Conservation (phyloP, 1,140 invertebrate genomes). For the Trachymyrmex cornetzi region DNA sequence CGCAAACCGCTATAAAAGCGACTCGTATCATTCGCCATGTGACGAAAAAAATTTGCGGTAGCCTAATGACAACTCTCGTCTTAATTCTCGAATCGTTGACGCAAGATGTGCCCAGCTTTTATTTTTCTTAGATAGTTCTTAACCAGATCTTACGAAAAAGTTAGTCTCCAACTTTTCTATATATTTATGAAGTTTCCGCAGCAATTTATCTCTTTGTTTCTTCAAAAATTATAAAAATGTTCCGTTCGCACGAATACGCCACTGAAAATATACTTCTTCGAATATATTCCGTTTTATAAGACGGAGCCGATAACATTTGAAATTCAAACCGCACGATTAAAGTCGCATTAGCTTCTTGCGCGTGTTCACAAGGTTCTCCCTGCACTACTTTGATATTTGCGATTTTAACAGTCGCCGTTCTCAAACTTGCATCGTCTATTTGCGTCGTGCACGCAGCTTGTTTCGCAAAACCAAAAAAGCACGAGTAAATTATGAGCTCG, state of each 20-base stretch:
- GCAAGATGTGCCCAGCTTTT: not conserved
- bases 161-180: not conserved
- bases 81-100: constrained; percentile 32
- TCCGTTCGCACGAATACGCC: constrained; percentile 63
- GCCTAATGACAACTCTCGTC: constrained; percentile 34
- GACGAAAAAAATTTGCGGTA: constrained; percentile 17
- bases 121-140: not conserved
- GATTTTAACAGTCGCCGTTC: constrained; percentile 4
- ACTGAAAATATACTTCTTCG: constrained; percentile 70
- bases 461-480: constrained; percentile 27
- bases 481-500: constrained; percentile 5
- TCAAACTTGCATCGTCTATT: not conserved
- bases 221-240: not conserved
- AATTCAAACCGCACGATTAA: constrained; percentile 86
- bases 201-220: not conserved
- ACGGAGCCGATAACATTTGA: constrained; percentile 81
- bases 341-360: constrained; percentile 83
- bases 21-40: constrained; percentile 17
- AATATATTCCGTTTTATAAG: constrained; percentile 64
- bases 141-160: not conserved
- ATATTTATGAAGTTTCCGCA: constrained; percentile 1
- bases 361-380: constrained; percentile 40
- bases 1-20: constrained; percentile 14
- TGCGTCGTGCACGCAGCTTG: not conserved
- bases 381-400: constrained; percentile 16